phyloP scores from a whole-genome alignment of 2,113 vertebrate species.

The Crocuta crocuta region DNA sequence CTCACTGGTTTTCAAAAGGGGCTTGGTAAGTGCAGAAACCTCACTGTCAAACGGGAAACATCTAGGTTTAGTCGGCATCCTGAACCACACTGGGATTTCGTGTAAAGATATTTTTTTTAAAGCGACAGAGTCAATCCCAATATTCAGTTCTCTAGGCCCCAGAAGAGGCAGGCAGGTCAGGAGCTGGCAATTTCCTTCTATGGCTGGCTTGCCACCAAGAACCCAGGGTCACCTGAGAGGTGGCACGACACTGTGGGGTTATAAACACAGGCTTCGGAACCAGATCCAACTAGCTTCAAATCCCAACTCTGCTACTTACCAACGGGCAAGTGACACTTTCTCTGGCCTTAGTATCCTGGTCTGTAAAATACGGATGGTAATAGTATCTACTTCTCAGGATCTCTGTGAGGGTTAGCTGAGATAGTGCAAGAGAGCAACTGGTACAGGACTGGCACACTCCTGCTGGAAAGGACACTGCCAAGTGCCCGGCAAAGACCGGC shows the following conservation, averaged over 20 bases:
- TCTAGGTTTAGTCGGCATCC: background rate
- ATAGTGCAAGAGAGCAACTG: background rate
- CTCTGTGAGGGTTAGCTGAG: background rate
- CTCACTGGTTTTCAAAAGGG: background rate
- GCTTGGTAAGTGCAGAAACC: background rate
- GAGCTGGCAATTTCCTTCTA: background rate
- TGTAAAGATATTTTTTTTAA: background rate
- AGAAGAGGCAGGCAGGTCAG: background rate
- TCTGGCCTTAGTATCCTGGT: background rate
- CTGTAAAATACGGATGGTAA: background rate
- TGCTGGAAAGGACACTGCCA: background rate
- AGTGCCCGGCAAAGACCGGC: background rate
- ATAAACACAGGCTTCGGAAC: background rate
- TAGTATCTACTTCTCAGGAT: background rate
- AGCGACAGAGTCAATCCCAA: background rate
- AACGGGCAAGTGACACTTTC: background rate
- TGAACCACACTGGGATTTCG: background rate
- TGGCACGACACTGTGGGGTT: too few relatives aligned
- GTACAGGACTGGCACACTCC: background rate
- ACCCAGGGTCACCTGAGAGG: background rate
- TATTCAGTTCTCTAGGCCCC: background rate
- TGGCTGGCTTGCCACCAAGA: background rate
- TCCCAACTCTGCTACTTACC: background rate
- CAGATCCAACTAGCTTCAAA: background rate
- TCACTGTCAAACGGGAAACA: background rate